A percentile compares a stretch with the other conserved stretches of the same genome.
Evolutionary conservation across 2,888 invertebrate genomes (phyloP).

Genomic region (Eueremaeus valkanovi): DNA sequence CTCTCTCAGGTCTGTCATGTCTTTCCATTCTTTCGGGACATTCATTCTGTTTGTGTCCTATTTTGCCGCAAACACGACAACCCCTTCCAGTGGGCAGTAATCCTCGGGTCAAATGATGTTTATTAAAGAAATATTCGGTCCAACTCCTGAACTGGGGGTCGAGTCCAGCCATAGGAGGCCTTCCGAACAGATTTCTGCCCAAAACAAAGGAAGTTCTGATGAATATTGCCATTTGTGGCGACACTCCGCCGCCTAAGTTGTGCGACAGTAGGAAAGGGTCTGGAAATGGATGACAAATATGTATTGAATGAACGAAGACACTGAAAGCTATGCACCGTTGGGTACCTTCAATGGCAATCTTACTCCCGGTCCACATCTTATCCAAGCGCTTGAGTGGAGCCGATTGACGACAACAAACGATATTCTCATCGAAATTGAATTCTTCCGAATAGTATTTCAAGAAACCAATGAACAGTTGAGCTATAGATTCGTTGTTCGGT

Average conservation of each 20-base stretch:
- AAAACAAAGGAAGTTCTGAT: conserved; percentile 24
- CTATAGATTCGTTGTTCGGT: conserved; percentile 54
- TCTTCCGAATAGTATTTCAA: conserved; percentile 58
- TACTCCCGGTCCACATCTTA: conserved; percentile 58
- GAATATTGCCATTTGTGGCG: conserved; percentile 35
- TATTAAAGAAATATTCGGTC: conserved; percentile 53
- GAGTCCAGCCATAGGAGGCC: background rate
- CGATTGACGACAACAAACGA: conserved; percentile 56
- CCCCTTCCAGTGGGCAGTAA: conserved; percentile 57
- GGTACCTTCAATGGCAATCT: conserved; percentile 59
- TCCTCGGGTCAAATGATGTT: conserved; percentile 51
- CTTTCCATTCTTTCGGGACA: conserved; percentile 51
- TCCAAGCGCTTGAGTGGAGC: conserved; percentile 56
- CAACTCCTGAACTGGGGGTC: conserved; percentile 44
- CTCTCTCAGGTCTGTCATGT: background rate
- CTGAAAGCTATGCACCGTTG: too few relatives aligned
- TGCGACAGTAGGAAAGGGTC: conserved; percentile 61
- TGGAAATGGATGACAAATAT: too few relatives aligned
- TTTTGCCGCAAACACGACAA: conserved; percentile 58
- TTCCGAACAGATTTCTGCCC: conserved; percentile 30
- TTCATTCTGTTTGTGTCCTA: conserved; percentile 57
- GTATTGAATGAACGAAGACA: too few relatives aligned
- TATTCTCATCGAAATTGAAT: conserved; percentile 56
- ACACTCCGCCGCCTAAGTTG: conserved; percentile 59
- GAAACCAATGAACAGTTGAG: conserved; percentile 58